Conservation (phyloP, 1,140 invertebrate genomes). For the Protaetia brevitarsis region DNA sequence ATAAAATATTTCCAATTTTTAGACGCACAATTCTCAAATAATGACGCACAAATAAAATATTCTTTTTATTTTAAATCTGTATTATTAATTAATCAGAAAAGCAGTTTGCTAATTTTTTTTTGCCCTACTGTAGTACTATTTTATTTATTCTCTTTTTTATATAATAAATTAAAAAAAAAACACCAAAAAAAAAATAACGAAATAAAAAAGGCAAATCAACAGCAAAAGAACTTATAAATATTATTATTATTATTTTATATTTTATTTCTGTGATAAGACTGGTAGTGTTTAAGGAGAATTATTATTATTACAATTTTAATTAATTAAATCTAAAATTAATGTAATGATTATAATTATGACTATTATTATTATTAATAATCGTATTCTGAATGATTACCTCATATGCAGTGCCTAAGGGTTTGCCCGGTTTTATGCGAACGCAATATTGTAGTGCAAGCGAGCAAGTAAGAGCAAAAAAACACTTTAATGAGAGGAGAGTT, state of each 20-base stretch:
- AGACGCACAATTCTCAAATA: too few species aligned
- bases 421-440: background rate
- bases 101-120: too few species aligned
- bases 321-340: conserved; percentile 34
- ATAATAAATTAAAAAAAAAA: too few species aligned
- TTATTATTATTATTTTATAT: conserved; percentile 20
- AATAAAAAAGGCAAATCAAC: background rate
- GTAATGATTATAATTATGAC: background rate
- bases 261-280: conserved; percentile 50
- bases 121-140: too few species aligned
- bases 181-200: too few species aligned
- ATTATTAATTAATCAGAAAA: too few species aligned
- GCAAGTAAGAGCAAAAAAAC: too few species aligned
- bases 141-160: too few species aligned
- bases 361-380: conserved; percentile 19
- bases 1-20: too few species aligned
- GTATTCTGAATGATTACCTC: conserved; percentile 37
- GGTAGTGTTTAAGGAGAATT: conserved; percentile 17
- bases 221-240: conserved; percentile 15
- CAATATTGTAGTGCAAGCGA: conserved; percentile 1
- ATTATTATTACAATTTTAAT: conserved; percentile 6
- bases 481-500: too few species aligned
- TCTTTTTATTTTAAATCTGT: too few species aligned
- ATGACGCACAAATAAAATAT: too few species aligned
- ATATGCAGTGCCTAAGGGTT: conserved; percentile 46